Evolutionary conservation across 2,113 vertebrate species (phyloP), one percentile per base, ranked within the genome.

Genomic region (Nannospalax galili): DNA sequence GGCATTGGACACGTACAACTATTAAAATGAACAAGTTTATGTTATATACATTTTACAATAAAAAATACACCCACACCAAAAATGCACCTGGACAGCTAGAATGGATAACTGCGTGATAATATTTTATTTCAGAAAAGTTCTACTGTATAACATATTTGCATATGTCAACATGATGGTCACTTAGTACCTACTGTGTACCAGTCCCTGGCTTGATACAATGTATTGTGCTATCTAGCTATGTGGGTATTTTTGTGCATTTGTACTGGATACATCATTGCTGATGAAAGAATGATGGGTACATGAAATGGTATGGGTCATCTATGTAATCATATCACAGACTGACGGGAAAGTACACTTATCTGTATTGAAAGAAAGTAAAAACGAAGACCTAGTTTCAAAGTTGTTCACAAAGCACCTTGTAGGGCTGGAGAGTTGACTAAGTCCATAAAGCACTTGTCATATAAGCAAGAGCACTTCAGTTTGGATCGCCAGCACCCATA

Each of bases 351-450:
- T 28, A 52, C 1, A 28, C 64, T 7, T 77, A 5, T 45, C n/a
- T 90, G 62, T 37, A 73, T 62, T 74, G 60, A 95, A 87, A 60
- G 73, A 80, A 82, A 92, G 75, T 40, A 84, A 88, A 92, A 93
- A 52, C 42, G 35, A 87, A 40, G 9, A 65, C n/a, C 32, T 84
- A n/a, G 7, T 60, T 85, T 78, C 45, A 81, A 40, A 60, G 42
- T 67, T 37, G 15, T 64, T 90, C 82, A 37, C 60, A 65, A 95
- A 88, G 19, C n/a, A 62, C n/a, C 58, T 40, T 42, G 37, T 19
- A 7, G 17, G 3, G 40, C 20, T 4, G 20, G 62, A 28, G 17
- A 30, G 16, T 32, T 84, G 40, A 5, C 16, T 45, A 9, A 22
- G 62, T 35, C 28, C 6, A 8, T 67, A 67, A 48, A 48, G 40